phyloP scores from a whole-genome alignment of 1,140 invertebrate genomes.

The Orchestia grillus region DNA sequence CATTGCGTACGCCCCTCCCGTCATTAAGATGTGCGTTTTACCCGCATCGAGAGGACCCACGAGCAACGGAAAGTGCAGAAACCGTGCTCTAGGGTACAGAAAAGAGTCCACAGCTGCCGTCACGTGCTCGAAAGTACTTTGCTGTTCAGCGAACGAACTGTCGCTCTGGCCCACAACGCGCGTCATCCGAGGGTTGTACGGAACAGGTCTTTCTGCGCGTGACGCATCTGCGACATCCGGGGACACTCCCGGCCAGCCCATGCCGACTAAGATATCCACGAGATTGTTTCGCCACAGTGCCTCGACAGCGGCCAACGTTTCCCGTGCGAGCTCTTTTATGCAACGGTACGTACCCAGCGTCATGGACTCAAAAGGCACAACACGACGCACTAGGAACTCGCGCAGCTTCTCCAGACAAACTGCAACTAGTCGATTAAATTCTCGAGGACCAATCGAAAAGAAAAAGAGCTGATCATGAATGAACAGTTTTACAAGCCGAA shows the following conservation, averaged over 20 bases:
- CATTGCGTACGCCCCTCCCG: background rate
- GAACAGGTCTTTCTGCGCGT: background rate
- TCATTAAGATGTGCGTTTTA: constrained; percentile 1
- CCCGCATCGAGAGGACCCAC: background rate
- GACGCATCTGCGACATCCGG: background rate
- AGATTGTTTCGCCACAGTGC: background rate
- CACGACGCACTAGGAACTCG: background rate
- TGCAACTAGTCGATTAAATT: background rate
- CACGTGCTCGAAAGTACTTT: background rate
- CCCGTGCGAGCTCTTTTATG: background rate
- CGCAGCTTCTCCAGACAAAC: background rate
- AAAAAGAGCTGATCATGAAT: background rate
- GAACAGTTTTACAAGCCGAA: background rate
- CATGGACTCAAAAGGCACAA: background rate
- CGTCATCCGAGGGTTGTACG: background rate
- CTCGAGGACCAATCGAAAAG: background rate
- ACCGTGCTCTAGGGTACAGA: background rate
- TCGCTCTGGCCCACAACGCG: background rate
- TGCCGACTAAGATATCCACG: background rate
- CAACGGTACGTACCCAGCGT: background rate
- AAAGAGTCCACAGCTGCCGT: background rate
- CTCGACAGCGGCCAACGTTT: background rate
- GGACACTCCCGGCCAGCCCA: background rate
- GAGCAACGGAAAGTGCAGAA: background rate
- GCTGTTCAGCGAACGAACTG: background rate